Conservation (phyloP, 2,113 vertebrate genomes). For the Nibea albiflora region DNA sequence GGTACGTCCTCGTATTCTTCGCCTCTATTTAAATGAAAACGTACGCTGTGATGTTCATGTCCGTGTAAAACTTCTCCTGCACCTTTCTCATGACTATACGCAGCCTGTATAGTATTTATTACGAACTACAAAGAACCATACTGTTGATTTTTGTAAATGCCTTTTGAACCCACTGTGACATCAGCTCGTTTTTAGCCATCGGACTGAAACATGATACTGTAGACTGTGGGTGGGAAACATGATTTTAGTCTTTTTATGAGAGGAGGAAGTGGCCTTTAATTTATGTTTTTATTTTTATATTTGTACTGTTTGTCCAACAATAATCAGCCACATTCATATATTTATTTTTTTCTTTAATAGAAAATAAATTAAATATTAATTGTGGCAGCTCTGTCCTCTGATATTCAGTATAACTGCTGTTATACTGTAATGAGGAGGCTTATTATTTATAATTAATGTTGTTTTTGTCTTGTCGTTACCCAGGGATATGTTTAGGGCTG, state of each 20-base stretch:
- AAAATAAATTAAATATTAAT: neutral
- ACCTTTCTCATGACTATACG: slow-evolving; percentile 52
- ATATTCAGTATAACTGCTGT: slow-evolving; percentile 8
- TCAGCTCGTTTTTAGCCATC: slow-evolving; percentile 45
- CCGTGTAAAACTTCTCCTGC: slow-evolving; percentile 27
- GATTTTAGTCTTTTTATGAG: neutral
- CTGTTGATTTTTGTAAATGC: slow-evolving; percentile 57
- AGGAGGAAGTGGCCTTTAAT: slow-evolving; percentile 57
- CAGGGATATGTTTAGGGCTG: slow-evolving; percentile 38
- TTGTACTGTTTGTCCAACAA: slow-evolving; percentile 11
- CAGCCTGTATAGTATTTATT: slow-evolving; percentile 50
- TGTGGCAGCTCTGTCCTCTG: slow-evolving; percentile 42
- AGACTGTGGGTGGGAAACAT: slow-evolving; percentile 13
- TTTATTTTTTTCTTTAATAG: neutral
- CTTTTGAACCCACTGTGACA: slow-evolving; percentile 76
- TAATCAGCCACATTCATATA: slow-evolving; percentile 13
- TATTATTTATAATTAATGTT: slow-evolving; percentile 31
- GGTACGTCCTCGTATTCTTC: slow-evolving; percentile 10
- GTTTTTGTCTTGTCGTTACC: slow-evolving; percentile 8
- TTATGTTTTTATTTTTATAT: slow-evolving; percentile 11
- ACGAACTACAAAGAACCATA: slow-evolving; percentile 23
- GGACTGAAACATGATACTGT: slow-evolving; percentile 46
- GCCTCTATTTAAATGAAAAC: slow-evolving; percentile 25
- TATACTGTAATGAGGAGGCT: neutral
- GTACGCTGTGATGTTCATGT: slow-evolving; percentile 27